A percentile compares a stretch with the other conserved stretches of the same genome.
phyloP scores from a whole-genome alignment of 2,888 invertebrate species.

The Caradrina clavipalpis region DNA sequence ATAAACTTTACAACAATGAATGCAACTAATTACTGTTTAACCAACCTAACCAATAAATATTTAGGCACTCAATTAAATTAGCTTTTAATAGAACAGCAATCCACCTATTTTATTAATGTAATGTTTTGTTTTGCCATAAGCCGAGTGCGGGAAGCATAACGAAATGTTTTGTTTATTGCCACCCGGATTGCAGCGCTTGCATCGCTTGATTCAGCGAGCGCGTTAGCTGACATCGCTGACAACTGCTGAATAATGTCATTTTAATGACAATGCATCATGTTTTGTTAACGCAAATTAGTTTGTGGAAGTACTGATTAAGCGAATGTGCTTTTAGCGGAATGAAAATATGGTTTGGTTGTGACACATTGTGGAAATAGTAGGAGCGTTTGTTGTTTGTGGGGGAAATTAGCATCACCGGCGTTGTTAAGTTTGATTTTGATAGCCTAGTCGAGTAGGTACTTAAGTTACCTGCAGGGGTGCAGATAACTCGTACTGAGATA shows the following conservation, averaged over 20 bases:
- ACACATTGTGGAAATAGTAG: conserved; percentile 15
- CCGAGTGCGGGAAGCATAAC: conserved; percentile 38
- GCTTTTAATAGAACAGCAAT: not conserved
- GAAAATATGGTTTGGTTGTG: conserved; percentile 33
- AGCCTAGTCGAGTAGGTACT: not conserved
- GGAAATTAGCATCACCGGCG: conserved; percentile 8
- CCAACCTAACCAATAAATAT: not conserved
- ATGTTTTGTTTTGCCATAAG: conserved; percentile 30
- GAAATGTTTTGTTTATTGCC: conserved; percentile 56
- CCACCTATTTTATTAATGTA: conserved; percentile 21
- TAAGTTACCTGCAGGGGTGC: no score
- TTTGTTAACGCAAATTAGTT: conserved; percentile 55
- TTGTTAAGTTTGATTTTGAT: conserved; percentile 9
- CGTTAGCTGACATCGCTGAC: conserved; percentile 45
- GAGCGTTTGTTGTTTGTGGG: conserved; percentile 15
- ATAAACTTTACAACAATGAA: not conserved
- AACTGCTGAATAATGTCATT: conserved; percentile 61
- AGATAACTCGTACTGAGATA: no score
- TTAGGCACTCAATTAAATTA: not conserved
- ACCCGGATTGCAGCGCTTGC: conserved; percentile 56
- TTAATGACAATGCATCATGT: conserved; percentile 62
- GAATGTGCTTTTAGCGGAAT: conserved; percentile 40
- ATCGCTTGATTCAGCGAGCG: conserved; percentile 53
- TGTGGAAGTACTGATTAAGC: conserved; percentile 44
- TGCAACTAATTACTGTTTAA: not conserved